These are phyloP conservation scores for Neopelma chrysocephalum DNA, from an alignment of 2,797 vertebrate genomes.

Conservation along the genomic window DNA sequence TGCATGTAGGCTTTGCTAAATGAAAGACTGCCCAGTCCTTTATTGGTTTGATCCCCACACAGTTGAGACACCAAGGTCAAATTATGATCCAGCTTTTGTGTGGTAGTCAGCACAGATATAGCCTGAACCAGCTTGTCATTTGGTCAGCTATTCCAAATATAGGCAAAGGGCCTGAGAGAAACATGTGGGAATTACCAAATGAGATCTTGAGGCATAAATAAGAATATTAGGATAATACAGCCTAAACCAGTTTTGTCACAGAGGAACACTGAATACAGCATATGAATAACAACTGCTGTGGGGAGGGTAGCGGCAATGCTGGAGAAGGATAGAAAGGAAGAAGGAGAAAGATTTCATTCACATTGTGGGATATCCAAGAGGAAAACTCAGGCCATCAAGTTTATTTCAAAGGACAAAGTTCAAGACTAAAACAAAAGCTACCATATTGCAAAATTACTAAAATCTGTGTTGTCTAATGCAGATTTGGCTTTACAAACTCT, in stretches of 20 bases:
- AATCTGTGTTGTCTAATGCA: background rate
- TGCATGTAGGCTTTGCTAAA: background rate
- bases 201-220: background rate
- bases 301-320: background rate
- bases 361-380: background rate
- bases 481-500: background rate
- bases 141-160: background rate
- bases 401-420: background rate
- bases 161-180: background rate
- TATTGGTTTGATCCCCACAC: background rate
- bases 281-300: background rate
- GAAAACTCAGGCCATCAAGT: background rate
- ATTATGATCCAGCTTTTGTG: background rate
- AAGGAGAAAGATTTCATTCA: background rate
- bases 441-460: background rate
- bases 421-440: background rate
- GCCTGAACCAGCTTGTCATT: background rate
- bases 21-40: background rate
- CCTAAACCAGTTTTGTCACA: background rate
- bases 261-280: background rate
- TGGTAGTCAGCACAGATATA: background rate
- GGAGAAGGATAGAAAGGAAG: background rate
- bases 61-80: background rate
- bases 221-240: background rate
- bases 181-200: background rate